Evolutionary conservation across 1,140 invertebrate species (phyloP), one percentile per base, ranked within the genome.

Genomic region (Rhagoletis zephyria): DNA sequence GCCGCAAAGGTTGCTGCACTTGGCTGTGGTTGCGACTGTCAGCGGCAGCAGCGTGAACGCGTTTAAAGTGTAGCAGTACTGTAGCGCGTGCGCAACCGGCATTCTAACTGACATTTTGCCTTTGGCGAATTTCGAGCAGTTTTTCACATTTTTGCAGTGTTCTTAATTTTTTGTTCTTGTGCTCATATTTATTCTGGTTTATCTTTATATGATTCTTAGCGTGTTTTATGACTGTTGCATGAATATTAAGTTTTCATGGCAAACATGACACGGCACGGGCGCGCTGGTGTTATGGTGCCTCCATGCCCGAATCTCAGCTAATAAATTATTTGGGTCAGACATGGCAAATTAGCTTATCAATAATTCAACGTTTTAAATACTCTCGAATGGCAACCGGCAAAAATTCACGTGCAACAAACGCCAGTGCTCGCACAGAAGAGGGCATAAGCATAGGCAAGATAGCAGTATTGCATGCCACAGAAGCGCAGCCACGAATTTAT

Each of bases 301-400:
- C 45, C 61, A 16, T 64, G 81, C 81, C 85, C 42, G 56, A 56
- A 81, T 51, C 74, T 42, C 74, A 81, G 48, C 48, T 88, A 88
- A 88, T 85, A 88, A 86, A 88, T 88, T 88, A 88, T 88, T 88
- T 88, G 77, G 87, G 87, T 88, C 87, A 88, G 48, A 85, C 85
- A 65, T 88, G 85, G 87, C 87, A 88, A 86, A 88, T 88, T 88
- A 88, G 85, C 87, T 88, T 86, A 88, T 88, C 87, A 86, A 88
- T 88, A 86, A 88, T 88, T 88, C 87, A 88, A 88, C 60, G 59
- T 45, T 86, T 88, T 88, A 87, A 87, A 87, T 87, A 87, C 67
- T 56, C 42, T 12, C 45, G 48, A 56, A n/a, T 81, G 48, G 74
- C 74, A 81, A 19, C 51, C 74, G 74, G 16, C 51, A 48, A 81